A percentile compares a stretch with the other conserved stretches of the same genome.
Conservation (phyloP, 2,113 vertebrate species). For the Malurus melanocephalus region DNA sequence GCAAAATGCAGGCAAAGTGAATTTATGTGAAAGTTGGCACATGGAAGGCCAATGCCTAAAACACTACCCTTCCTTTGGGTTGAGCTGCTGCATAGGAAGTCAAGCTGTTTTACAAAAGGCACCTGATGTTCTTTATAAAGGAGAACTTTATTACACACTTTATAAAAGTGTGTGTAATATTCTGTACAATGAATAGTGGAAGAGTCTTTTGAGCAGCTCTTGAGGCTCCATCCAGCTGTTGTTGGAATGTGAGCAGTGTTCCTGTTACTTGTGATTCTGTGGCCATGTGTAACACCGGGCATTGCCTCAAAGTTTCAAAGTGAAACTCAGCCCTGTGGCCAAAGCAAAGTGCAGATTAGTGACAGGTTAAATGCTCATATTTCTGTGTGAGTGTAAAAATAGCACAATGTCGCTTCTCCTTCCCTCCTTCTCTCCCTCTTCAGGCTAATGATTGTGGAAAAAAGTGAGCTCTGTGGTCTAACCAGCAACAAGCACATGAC, state of each 20-base stretch:
- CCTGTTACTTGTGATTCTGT: accelerated
- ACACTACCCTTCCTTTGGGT: not conserved
- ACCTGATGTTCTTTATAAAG: not conserved
- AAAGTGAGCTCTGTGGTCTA: not conserved
- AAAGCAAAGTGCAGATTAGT: not conserved
- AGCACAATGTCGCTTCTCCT: not conserved
- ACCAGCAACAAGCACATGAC: accelerated
- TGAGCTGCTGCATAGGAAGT: not conserved
- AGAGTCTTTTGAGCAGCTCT: not conserved
- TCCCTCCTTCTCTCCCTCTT: not conserved
- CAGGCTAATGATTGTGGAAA: not conserved
- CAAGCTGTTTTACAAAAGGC: not conserved
- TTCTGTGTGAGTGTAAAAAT: slow-evolving; percentile 19
- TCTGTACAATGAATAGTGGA: not conserved
- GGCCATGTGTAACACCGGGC: not conserved
- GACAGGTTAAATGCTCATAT: not conserved
- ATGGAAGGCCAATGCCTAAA: not conserved
- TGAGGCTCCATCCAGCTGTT: not conserved
- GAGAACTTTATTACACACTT: too few species aligned
- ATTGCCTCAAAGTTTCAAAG: not conserved
- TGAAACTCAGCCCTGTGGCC: not conserved
- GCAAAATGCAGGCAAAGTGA: not conserved
- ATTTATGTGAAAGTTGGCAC: not conserved
- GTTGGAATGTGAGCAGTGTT: not conserved
- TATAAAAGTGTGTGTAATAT: not conserved